These are phyloP conservation scores for Schrankia costaestrigalis DNA, from an alignment of 2,888 invertebrate genomes.

Conservation along the genomic window DNA sequence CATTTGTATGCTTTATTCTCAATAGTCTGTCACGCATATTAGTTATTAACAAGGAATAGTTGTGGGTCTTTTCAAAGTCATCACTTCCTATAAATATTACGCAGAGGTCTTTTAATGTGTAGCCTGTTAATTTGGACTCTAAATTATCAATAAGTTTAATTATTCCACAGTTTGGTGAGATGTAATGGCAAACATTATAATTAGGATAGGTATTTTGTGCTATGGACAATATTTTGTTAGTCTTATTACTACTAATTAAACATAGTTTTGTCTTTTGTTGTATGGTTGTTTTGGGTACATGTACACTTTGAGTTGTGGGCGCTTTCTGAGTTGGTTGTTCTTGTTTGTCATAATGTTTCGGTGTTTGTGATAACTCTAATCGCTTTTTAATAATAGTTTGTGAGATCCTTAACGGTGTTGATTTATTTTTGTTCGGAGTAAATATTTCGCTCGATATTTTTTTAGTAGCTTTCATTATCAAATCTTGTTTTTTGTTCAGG, in stretches of 20 bases:
- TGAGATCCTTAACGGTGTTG: too few relatives aligned
- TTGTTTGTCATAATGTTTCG: too few relatives aligned
- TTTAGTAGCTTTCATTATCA: too few relatives aligned
- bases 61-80: constrained; percentile 2
- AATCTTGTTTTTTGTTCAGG: too few relatives aligned
- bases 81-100: constrained; percentile 2
- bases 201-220: constrained; percentile 1
- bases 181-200: constrained; percentile 2
- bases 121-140: constrained; percentile 1
- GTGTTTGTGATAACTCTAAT: too few relatives aligned
- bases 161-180: constrained; percentile 3
- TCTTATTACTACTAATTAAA: constrained; percentile 4
- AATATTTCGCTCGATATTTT: too few relatives aligned
- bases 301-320: too few relatives aligned
- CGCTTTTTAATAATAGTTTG: too few relatives aligned
- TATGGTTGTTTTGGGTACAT: background rate
- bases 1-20: constrained; percentile 2
- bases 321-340: too few relatives aligned
- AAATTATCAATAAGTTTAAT: constrained; percentile 1
- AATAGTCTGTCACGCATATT: background rate
- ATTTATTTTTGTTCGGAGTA: too few relatives aligned
- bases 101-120: constrained; percentile 1
- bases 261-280: constrained; percentile 2
- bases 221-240: constrained; percentile 1
- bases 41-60: constrained; percentile 1